Conservation (phyloP, 2,888 invertebrate species). For the Xestia rhomboidea region DNA sequence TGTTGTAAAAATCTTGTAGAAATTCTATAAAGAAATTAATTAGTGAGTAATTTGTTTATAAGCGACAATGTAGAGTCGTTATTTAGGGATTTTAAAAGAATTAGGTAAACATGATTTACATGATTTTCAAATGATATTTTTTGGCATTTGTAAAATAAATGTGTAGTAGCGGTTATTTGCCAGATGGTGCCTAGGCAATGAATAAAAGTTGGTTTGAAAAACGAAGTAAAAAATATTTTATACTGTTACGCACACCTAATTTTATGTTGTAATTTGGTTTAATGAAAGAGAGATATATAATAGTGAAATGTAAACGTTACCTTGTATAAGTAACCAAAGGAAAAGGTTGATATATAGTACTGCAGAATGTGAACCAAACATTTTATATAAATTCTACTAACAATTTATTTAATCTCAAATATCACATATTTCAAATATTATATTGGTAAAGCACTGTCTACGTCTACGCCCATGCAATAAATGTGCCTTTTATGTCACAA, state of each 20-base stretch:
- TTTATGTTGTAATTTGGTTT: constrained; percentile 42
- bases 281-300: constrained; percentile 30
- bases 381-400: constrained; percentile 52
- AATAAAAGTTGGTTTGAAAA: constrained; percentile 55
- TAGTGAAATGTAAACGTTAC: constrained; percentile 39
- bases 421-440: constrained; percentile 28
- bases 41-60: constrained; percentile 33
- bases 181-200: constrained; percentile 62
- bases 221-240: constrained; percentile 51
- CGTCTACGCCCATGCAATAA: constrained; percentile 50
- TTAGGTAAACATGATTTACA: not conserved
- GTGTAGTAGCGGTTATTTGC: constrained; percentile 45
- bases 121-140: constrained; percentile 4
- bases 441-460: constrained; percentile 57
- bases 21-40: constrained; percentile 31
- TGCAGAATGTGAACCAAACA: constrained; percentile 43
- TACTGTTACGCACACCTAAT: constrained; percentile 44
- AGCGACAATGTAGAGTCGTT: constrained; percentile 3
- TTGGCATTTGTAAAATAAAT: constrained; percentile 31
- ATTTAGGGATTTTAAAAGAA: constrained; percentile 18
- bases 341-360: constrained; percentile 15
- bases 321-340: constrained; percentile 42
- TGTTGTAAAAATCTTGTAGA: constrained; percentile 46
- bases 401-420: constrained; percentile 49
- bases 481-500: constrained; percentile 55